These are phyloP conservation scores for Rhinogobius similis DNA, from an alignment of 2,113 vertebrate species.

Conservation along the genomic window DNA sequence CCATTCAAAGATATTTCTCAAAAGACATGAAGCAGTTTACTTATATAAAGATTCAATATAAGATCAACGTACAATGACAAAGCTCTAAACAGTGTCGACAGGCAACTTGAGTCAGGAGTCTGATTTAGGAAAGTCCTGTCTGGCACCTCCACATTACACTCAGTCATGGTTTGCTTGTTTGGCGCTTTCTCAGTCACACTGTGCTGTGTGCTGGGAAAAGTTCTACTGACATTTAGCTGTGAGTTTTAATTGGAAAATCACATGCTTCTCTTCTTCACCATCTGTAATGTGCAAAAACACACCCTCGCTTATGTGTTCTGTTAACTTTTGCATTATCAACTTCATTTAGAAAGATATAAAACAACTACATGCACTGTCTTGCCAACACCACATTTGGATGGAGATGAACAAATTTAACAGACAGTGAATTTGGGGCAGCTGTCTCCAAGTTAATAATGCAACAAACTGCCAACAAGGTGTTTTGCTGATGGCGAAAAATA, in stretches of 20 bases:
- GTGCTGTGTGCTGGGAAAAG: background rate
- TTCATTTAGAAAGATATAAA: background rate
- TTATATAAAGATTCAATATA: no score
- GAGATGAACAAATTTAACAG: background rate
- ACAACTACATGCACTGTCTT: background rate
- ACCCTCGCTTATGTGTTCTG: background rate
- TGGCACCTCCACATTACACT: background rate
- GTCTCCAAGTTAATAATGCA: background rate
- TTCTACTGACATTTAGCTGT: background rate
- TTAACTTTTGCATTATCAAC: background rate
- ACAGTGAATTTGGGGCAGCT: background rate
- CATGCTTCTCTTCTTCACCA: background rate
- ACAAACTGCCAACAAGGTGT: background rate
- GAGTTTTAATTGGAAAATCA: constrained; percentile 1
- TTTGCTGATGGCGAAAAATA: background rate
- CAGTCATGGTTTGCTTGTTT: background rate
- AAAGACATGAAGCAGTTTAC: no score
- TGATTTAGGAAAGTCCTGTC: background rate
- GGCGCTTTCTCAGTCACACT: background rate
- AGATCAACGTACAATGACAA: background rate
- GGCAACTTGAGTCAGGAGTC: background rate
- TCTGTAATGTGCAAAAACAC: background rate
- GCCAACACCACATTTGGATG: background rate
- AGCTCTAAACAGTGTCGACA: background rate
- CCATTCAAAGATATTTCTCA: no score